Base-by-base conservation (phyloP, 2,113 vertebrate genomes). In the Tauraco erythrolophus region DNA sequence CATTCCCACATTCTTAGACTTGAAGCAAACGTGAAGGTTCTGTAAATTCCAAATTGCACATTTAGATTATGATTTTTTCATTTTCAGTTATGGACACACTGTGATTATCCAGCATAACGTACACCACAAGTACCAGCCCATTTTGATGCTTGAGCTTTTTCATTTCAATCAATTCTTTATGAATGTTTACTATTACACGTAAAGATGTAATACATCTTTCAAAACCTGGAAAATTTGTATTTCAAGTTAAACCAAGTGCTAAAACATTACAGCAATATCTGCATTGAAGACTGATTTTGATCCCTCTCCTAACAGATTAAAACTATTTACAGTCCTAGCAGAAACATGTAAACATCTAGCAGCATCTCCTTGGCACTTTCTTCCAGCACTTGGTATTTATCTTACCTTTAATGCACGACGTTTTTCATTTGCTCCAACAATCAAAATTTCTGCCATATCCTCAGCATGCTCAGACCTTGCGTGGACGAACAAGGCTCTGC, bases 381-480 rank as follows among this genome's bases (percentile, higher is more conserved):
- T 70, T 76, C 11, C 7, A 60, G 17, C 53, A 17, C 33, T 89
- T 76, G 65, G 3, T 45, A 21, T 79, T 58, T 41, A 2, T 37
- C 37, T 98, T 98, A 99, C 99, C 99, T 98, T 98, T 96, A 99
- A 97, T 71, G 97, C 97, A 10, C 90, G 84, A 11, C 89, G 97
- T 87, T 97, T 97, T 35, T 98, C 94, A 9, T 98, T 98, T 3
- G 96, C 97, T 57, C 98, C 98, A 8, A 95, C 84, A 37, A 99
- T 97, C 66, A 99, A 92, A 57, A 99, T 98, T 95, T 99, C 98
- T 46, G 99, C 99, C 97, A 98, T 98, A 80, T 99, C 99, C 68
- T 99, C 99, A 0, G 98, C 98, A 1, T 98, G 98, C 31, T 98
- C 97, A 25, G 98, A 99, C 72, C 97, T 71, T 0, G 98, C 99